phyloP scores from a whole-genome alignment of 2,888 invertebrate species.

The Hypolimnas misippus region DNA sequence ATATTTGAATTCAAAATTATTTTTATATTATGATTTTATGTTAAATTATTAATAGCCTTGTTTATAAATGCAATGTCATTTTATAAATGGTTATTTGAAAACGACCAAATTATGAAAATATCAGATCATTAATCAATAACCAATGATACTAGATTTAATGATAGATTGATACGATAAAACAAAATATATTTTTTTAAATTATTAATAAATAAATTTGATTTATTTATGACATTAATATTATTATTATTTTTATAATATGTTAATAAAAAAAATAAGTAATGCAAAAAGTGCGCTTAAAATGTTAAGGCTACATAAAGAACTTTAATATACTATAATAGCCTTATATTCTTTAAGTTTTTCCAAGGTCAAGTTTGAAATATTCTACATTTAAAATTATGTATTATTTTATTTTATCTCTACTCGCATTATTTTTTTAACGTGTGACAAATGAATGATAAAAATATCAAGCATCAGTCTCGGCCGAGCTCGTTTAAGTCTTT shows the following conservation, averaged over 20 bases:
- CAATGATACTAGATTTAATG: not conserved
- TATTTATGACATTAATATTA: no score
- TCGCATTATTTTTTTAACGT: not conserved
- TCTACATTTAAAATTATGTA: not conserved
- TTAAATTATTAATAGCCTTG: conserved; percentile 23
- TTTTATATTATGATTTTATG: not conserved
- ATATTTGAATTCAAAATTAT: no score
- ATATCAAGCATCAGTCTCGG: not conserved
- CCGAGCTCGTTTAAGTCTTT: conserved; percentile 29
- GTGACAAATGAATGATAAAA: not conserved
- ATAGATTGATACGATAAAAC: not conserved
- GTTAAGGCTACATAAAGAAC: not conserved
- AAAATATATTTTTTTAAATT: no score
- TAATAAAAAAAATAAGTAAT: not conserved
- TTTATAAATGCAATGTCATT: conserved; percentile 1
- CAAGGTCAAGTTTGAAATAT: not conserved
- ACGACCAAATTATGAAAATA: conserved; percentile 23
- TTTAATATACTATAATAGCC: no score
- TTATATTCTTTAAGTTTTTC: no score
- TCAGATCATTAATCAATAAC: conserved; percentile 14
- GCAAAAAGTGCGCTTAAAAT: not conserved
- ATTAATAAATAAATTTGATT: no score
- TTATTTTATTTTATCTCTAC: not conserved
- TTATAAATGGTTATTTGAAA: conserved; percentile 16
- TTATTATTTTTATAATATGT: not conserved